Percentiles rank a stretch among this genome's conserved stretches.
Conservation (phyloP, 2,888 invertebrate genomes). For the Tenthredo mesomela region DNA sequence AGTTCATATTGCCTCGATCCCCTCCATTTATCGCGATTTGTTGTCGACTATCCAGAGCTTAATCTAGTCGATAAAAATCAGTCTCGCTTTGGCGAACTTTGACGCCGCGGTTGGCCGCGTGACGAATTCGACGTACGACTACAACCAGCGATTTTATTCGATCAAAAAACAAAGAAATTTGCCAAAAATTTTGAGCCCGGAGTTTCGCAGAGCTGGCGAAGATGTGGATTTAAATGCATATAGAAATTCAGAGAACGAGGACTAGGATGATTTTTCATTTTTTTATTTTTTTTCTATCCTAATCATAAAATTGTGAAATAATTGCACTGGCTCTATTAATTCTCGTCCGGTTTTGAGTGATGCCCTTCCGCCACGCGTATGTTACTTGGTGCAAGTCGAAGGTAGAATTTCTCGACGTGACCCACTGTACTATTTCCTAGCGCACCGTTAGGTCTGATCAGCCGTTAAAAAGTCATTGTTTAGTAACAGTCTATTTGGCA, state of each 20-base stretch:
- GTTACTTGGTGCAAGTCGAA: neutral
- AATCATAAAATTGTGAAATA: neutral
- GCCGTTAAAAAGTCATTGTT: constrained; percentile 52
- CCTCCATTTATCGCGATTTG: constrained; percentile 32
- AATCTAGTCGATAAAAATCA: constrained; percentile 1
- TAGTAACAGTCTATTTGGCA: constrained; percentile 53
- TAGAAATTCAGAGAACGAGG: neutral
- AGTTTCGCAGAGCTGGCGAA: neutral
- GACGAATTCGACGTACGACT: neutral
- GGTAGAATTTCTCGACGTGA: constrained; percentile 48
- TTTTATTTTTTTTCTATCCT: neutral
- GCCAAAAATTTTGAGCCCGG: neutral
- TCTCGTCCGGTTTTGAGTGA: neutral
- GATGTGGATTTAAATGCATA: neutral
- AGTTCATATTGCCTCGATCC: constrained; percentile 20
- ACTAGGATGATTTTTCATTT: neutral
- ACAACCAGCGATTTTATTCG: neutral
- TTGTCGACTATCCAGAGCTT: neutral
- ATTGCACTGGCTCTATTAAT: neutral
- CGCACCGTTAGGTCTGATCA: constrained; percentile 51
- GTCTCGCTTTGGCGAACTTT: neutral
- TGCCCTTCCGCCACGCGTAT: constrained; percentile 6
- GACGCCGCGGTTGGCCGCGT: neutral
- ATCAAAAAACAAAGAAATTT: neutral
- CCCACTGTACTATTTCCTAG: constrained; percentile 51